Percentiles rank a stretch among this genome's conserved stretches.
phyloP scores from a whole-genome alignment of 2,888 invertebrate species.

The Hyles lineata region DNA sequence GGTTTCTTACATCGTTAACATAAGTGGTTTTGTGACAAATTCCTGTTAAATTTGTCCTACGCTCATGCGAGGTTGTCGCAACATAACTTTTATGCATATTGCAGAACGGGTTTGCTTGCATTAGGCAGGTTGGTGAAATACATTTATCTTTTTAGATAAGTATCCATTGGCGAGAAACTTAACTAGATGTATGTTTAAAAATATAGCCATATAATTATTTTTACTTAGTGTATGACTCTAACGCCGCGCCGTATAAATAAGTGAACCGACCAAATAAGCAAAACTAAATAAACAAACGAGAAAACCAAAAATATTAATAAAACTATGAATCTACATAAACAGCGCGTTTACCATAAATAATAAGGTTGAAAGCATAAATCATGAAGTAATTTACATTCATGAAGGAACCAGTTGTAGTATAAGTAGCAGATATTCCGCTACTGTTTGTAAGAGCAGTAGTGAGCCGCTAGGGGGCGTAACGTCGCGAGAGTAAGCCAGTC shows the following conservation, averaged over 20 bases:
- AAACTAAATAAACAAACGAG: not conserved
- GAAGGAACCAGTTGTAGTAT: slow-evolving; percentile 36
- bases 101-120: too few relatives aligned
- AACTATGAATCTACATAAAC: not conserved
- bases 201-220: too few relatives aligned
- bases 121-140: not conserved
- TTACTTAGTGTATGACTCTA: too few relatives aligned
- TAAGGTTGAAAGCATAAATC: slow-evolving; percentile 5
- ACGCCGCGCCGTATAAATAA: too few relatives aligned
- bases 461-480: slow-evolving; percentile 49
- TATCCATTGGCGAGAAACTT: too few relatives aligned
- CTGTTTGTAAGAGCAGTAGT: slow-evolving; percentile 45
- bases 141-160: too few relatives aligned
- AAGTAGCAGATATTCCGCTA: slow-evolving; percentile 44
- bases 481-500: slow-evolving; percentile 51
- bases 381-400: slow-evolving; percentile 13
- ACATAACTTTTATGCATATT: too few relatives aligned
- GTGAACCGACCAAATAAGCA: not conserved
- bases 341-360: not conserved
- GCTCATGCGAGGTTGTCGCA: too few relatives aligned
- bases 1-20: not conserved
- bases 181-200: too few relatives aligned
- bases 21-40: too few relatives aligned
- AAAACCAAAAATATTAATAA: not conserved
- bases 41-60: too few relatives aligned